Evolutionary conservation across 2,113 vertebrate genomes (phyloP).

Genomic region (Parus major): DNA sequence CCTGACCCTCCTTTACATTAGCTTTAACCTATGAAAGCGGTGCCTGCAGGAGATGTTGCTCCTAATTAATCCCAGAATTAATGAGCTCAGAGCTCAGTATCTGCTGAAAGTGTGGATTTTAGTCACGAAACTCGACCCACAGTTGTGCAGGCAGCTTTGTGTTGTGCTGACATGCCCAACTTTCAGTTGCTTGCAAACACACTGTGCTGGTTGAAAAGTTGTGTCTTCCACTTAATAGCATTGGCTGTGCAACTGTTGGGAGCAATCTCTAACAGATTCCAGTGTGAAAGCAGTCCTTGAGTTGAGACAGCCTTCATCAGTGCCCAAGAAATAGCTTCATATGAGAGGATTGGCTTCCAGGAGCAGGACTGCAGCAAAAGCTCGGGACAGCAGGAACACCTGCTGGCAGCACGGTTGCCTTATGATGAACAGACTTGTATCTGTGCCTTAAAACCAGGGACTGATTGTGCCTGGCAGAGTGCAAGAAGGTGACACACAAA

Average conservation of each 20-base stretch:
- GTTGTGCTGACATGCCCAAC: neutral
- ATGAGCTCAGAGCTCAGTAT: neutral
- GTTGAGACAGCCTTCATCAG: neutral
- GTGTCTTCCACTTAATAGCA: rapidly evolving
- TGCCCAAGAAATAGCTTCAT: neutral
- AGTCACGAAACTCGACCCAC: neutral
- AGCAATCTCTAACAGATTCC: neutral
- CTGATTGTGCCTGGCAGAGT: neutral
- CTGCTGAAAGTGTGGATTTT: neutral
- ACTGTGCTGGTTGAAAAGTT: neutral
- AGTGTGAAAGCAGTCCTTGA: neutral
- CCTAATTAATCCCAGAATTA: neutral
- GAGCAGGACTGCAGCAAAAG: neutral
- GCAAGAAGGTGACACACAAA: neutral
- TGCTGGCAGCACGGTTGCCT: neutral
- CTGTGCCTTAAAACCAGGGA: neutral
- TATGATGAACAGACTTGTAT: neutral
- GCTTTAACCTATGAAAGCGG: neutral
- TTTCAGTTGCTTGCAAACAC: neutral
- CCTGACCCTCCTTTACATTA: neutral
- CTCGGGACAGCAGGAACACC: neutral
- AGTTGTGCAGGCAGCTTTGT: neutral
- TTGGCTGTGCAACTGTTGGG: neutral
- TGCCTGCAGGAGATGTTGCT: neutral
- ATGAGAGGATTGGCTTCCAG: neutral